phyloP scores from a whole-genome alignment of 2,888 invertebrate species.

The Drosophila melanosoma region DNA sequence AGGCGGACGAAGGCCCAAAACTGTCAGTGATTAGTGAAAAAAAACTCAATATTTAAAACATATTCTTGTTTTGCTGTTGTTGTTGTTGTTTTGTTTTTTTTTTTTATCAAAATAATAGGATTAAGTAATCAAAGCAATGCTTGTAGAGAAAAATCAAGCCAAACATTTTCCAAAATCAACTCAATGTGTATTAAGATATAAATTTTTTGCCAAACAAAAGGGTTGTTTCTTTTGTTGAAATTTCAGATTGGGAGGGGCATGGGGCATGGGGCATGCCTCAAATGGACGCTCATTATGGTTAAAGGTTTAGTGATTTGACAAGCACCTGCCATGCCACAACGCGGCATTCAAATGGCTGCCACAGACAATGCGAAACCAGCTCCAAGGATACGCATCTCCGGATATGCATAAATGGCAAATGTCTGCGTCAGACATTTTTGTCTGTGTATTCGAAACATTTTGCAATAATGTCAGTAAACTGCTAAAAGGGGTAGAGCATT shows the following conservation, averaged over 20 bases:
- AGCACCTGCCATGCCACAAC: conserved; percentile 37
- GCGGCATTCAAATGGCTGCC: conserved; percentile 19
- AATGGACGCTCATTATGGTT: conserved; percentile 54
- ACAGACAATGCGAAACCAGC: conserved; percentile 5
- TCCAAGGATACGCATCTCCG: conserved; percentile 25
- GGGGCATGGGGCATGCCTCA: conserved; percentile 12
- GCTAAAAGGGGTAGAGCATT: conserved; percentile 21
- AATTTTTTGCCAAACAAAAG: background rate
- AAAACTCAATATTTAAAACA: background rate
- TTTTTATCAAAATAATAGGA: background rate
- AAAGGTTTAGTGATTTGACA: conserved; percentile 40
- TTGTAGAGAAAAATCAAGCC: background rate
- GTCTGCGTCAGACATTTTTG: conserved; percentile 28
- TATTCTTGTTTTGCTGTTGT: background rate
- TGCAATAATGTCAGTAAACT: conserved; percentile 41
- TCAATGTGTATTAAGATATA: background rate
- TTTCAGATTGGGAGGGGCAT: background rate
- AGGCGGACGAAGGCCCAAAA: background rate
- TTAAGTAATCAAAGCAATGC: background rate
- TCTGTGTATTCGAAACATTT: conserved; percentile 33
- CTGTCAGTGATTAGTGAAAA: background rate
- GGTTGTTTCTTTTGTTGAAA: background rate
- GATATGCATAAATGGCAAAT: conserved; percentile 47
- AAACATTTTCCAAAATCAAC: background rate
- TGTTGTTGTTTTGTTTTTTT: background rate